Evolutionary conservation across 2,113 vertebrate species (phyloP).

Genomic region (Crotalus tigris): DNA sequence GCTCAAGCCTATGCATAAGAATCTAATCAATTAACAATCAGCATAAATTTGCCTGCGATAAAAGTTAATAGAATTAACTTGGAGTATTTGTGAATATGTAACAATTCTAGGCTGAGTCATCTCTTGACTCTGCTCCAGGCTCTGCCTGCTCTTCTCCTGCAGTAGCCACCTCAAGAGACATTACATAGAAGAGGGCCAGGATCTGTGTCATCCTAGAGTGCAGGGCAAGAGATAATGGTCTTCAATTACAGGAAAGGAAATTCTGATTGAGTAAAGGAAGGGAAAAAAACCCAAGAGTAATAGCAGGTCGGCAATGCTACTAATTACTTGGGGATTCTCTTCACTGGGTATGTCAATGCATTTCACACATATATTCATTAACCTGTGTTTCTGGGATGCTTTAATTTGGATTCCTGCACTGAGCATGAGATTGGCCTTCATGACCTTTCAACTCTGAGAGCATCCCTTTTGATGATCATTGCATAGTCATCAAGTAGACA

Average conservation of each 20-base stretch:
- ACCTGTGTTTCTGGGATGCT: not conserved
- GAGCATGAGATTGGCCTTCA: not conserved
- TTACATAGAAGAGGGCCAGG: not conserved
- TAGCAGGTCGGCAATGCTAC: not conserved
- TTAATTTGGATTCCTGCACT: not conserved
- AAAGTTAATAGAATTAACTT: not conserved
- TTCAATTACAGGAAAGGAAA: not conserved
- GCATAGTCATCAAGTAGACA: not conserved
- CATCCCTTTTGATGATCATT: not conserved
- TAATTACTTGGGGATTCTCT: not conserved
- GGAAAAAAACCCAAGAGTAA: not conserved
- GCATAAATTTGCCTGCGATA: not conserved
- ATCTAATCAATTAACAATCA: not conserved
- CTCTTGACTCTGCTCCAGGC: not conserved
- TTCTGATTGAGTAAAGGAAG: not conserved
- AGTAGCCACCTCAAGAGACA: not conserved
- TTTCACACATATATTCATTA: not conserved
- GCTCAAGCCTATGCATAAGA: not conserved
- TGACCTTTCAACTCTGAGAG: not conserved
- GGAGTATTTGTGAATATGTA: not conserved
- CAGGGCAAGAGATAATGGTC: not conserved
- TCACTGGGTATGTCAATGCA: not conserved
- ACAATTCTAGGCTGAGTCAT: not conserved
- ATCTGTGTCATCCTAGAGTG: not conserved
- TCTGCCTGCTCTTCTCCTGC: not conserved